Conservation (phyloP, 1,140 invertebrate species). For the Drosophila albomicans region DNA sequence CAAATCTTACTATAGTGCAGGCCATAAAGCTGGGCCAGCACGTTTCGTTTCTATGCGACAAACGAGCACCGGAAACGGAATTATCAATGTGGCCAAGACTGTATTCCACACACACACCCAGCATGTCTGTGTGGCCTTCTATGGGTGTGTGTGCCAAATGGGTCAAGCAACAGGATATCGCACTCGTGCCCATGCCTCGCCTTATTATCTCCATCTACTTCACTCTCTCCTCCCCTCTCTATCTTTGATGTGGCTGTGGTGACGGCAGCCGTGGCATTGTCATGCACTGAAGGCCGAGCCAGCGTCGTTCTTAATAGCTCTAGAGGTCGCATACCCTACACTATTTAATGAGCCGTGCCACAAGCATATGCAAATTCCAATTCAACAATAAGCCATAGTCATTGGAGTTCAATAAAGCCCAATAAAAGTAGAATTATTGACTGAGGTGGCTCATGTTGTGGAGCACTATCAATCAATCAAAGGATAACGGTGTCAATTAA, state of each 20-base stretch:
- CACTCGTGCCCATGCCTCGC: constrained; percentile 12
- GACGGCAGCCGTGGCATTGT: constrained; percentile 58
- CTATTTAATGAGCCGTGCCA: constrained; percentile 10
- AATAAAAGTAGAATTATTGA: no score
- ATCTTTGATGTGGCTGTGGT: constrained; percentile 1
- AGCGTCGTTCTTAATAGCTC: constrained; percentile 11
- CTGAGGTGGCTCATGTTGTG: no score
- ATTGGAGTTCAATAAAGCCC: no score
- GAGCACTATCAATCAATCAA: no score
- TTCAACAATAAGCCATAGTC: not conserved
- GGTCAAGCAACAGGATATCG: constrained; percentile 70
- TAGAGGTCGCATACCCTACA: constrained; percentile 9
- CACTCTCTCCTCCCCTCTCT: not conserved
- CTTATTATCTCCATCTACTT: not conserved
- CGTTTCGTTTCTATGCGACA: constrained; percentile 44
- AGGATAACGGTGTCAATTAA: no score
- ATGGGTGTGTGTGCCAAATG: constrained; percentile 23
- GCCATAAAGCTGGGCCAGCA: constrained; percentile 10
- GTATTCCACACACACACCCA: constrained; percentile 1
- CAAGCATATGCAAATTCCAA: not conserved
- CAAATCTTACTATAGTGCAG: constrained; percentile 26
- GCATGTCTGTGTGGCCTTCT: constrained; percentile 8
- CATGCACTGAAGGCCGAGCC: constrained; percentile 53
- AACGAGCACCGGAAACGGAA: constrained; percentile 56
- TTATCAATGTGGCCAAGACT: constrained; percentile 49